Evolutionary conservation across 92 coral and sea anemone genomes (phyloP), one percentile per base, ranked within the genome.

Genomic region (Parazoanthus darwini): DNA sequence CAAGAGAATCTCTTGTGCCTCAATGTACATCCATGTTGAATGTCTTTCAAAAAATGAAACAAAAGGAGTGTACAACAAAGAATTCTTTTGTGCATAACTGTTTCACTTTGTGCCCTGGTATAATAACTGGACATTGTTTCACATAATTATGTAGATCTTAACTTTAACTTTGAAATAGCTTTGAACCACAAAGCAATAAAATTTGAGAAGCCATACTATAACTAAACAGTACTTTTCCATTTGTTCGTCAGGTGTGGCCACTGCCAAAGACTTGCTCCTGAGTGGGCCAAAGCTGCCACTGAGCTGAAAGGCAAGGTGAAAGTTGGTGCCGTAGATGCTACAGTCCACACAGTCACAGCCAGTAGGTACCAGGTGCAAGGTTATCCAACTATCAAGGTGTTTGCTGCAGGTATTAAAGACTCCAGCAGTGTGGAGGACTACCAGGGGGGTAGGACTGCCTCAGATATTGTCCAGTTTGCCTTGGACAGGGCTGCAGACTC

Each of bases 181-280:
- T 11, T 46, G 1, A 37, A 33, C 9, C 73, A 22, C 59, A 54
- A 11, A 3, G 2, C 3, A 14, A 54, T 54, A 15, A 54, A 14
- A 54, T 14, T 11, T 54, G 3, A 54, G 3, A 54, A 54, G 18
- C 13, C 59, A 11, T 54, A 11, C 14, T 2, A 1, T 54, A 54
- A 54, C 20, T 54, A 54, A 54, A 11, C 13, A 15, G 39, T 76
- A 11, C n/a, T 25, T 42, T 82, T 74, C 39, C 66, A 16, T 76
- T 78, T 67, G 2, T 10, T 5, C 54, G 0, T 29, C 43, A 95
- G 98, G 98, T 97, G 99, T 95, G 99, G 99, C 37, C 99, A 97
- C 74, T 97, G 99, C 78, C 99, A 97, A 82, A 90, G 98, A 23
- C 93, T 97, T 72, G 98, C 96, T 63, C 99, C 99, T 11, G 99